Base-by-base conservation (phyloP, 2,797 vertebrate species). In the Argentina silus region DNA sequence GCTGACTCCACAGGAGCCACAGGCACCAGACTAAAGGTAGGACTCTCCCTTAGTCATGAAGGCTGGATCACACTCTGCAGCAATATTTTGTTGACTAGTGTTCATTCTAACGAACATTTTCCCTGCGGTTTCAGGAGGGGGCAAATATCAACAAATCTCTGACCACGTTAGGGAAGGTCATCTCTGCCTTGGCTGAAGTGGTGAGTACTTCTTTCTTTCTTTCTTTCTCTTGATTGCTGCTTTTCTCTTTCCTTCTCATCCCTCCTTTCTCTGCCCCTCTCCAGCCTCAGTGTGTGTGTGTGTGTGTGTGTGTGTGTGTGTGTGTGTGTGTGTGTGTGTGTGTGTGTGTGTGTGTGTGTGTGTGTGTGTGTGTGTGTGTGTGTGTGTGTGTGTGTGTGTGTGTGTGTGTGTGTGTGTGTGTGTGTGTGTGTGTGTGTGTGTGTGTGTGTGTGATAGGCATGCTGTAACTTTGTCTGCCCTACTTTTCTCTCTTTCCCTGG, bases 141-240 rank as follows among this genome's bases (percentile, higher is more conserved):
- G 98, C 98, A 82, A 99, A 99, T 90, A 99, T 99, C 87, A 99
- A 99, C 92, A 99, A 99, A 83, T 99, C 98, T 80, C 95, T 99
- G 77, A 99, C 98, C 72, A 99, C 98, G 1, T 87, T 99, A 92
- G 98, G 98, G 85, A 99, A 99, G 90, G 98, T 99, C 80, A 99
- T 99, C 90, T 99, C 98, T 70, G 97, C 98, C 0, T 86, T 99
- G 87, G 98, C 98, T 44, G 98, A 99, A 89, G 97, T 99, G 96
- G 98, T 99, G 85, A 96, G 97, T 96, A 56, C 70, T 70, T n/a
- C n/a, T 60, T 67, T 3, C 67, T n/a, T n/a, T n/a, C 51, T 60
- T 48, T 21, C 77, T 55, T 44, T 53, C 36, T 55, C 75, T 42
- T 42, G 76, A 0, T 27, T 68, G 60, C 60, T 44, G 10, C 44